These are phyloP conservation scores for Calephelis virginiensis DNA, from an alignment of 1,140 invertebrate genomes.

Conservation along the genomic window DNA sequence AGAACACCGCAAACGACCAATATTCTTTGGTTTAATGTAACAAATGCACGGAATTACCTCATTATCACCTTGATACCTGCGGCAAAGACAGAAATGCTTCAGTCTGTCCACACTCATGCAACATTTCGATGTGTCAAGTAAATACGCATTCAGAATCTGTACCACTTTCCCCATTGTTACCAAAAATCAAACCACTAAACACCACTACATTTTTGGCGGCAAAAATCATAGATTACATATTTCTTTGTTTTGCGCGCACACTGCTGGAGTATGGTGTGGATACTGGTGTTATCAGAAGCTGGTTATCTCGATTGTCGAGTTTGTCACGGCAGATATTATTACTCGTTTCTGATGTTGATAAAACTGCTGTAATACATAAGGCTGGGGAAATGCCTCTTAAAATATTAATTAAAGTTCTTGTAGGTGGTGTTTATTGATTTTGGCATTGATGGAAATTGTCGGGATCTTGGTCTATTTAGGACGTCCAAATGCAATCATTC, in stretches of 20 bases:
- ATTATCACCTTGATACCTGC: slow-evolving; percentile 50
- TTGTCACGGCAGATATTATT: slow-evolving; percentile 70
- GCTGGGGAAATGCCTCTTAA: slow-evolving; percentile 1
- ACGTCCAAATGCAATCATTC: too few species aligned
- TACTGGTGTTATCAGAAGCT: slow-evolving; percentile 64
- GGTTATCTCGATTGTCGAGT: slow-evolving; percentile 63
- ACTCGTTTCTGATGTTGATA: slow-evolving; percentile 56
- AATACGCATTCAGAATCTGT: slow-evolving; percentile 60
- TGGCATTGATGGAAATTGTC: too few species aligned
- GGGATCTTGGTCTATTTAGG: too few species aligned
- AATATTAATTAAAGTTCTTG: neutral
- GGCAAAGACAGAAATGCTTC: slow-evolving; percentile 69
- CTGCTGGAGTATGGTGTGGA: slow-evolving; percentile 40
- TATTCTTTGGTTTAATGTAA: too few species aligned
- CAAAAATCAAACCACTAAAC: slow-evolving; percentile 27
- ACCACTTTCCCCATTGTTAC: slow-evolving; percentile 60
- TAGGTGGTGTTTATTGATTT: neutral
- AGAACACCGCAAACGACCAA: too few species aligned
- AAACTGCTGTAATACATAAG: slow-evolving; percentile 30
- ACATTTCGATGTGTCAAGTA: slow-evolving; percentile 59
- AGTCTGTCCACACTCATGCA: slow-evolving; percentile 59
- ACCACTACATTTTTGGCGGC: slow-evolving; percentile 29
- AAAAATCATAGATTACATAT: slow-evolving; percentile 14
- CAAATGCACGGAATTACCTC: slow-evolving; percentile 45
- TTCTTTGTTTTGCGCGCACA: slow-evolving; percentile 3